Base-by-base conservation (phyloP, 2,888 invertebrate genomes). In the Serrognathus titanus region DNA sequence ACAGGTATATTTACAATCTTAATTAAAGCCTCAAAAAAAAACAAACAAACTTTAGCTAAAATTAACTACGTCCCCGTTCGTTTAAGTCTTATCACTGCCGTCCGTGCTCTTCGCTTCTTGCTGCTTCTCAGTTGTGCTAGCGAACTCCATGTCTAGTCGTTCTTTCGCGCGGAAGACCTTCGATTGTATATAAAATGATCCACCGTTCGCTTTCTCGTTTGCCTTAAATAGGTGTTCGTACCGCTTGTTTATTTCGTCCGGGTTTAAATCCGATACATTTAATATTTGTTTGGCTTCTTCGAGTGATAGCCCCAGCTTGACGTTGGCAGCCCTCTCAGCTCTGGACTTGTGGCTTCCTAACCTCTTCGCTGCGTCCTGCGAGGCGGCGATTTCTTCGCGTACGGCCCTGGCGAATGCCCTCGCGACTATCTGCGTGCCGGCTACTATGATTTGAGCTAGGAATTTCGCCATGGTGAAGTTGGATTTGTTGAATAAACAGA, bases 221-320 rank as follows among this genome's bases (percentile, higher is more conserved):
- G 87, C 85, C 59, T 84, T 82, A 79, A 97, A 97, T 36, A 99
- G 82, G 71, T 90, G 90, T 51, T 96, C 89, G 74, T 88, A 99
- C 61, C 85, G 88, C 68, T 88, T 89, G 55, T 86, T 78, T 9
- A 92, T 74, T 70, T 87, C 84, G 58, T 90, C 88, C 11, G 84
- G 76, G 39, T 87, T 85, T 63, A 90, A 74, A 67, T 88, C 84
- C 0, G 83, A 83, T 55, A 95, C 76, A 78, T 98, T 94, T 16
- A 99, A 82, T 63, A 99, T 97, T 78, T 96, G 94, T 78, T 93
- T 87, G 1, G 99, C 97, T 82, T 99, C 99, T 79, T 97, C 92
- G 45, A 77, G 46, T 8, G 75, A 71, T n/a, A 78, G 62, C 10
- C 77, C 77, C 31, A 89, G 82, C 66, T 85, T 86, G 36, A 88